Conservation (phyloP, 2,888 invertebrate species). For the Latrodectus elegans region DNA sequence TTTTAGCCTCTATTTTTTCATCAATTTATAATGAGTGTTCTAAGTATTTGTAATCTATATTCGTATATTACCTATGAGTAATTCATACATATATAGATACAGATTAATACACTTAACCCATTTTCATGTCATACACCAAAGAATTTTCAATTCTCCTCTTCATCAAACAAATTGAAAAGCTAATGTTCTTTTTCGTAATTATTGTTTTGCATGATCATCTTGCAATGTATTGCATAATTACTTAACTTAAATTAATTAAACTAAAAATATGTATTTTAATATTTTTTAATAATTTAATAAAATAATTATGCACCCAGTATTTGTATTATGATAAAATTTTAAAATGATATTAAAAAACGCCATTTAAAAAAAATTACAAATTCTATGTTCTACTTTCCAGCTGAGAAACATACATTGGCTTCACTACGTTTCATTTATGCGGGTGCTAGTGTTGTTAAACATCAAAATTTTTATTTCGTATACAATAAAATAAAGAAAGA, state of each 20-base stretch:
- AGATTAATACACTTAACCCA: too few species aligned
- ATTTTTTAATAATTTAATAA: background rate
- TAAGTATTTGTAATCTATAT: too few species aligned
- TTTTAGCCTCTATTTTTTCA: too few species aligned
- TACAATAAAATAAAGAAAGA: constrained; percentile 77
- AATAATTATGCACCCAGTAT: background rate
- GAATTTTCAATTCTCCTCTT: too few species aligned
- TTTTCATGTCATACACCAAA: too few species aligned
- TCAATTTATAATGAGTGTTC: too few species aligned
- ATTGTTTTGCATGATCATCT: too few species aligned
- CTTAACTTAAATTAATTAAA: background rate
- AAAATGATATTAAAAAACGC: background rate
- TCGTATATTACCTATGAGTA: too few species aligned
- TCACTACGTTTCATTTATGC: constrained; percentile 17
- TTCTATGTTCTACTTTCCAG: constrained; percentile 7
- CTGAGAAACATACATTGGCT: constrained; percentile 21
- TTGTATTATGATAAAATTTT: background rate
- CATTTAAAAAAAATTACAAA: background rate
- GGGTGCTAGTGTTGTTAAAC: constrained; percentile 72
- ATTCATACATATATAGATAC: too few species aligned
- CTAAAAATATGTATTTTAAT: background rate
- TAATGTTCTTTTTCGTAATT: too few species aligned
- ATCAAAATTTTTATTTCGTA: constrained; percentile 78
- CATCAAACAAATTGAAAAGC: too few species aligned
- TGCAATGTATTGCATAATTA: too few species aligned